Conservation (phyloP, 2,888 invertebrate species). For the Drosophila silvestris region DNA sequence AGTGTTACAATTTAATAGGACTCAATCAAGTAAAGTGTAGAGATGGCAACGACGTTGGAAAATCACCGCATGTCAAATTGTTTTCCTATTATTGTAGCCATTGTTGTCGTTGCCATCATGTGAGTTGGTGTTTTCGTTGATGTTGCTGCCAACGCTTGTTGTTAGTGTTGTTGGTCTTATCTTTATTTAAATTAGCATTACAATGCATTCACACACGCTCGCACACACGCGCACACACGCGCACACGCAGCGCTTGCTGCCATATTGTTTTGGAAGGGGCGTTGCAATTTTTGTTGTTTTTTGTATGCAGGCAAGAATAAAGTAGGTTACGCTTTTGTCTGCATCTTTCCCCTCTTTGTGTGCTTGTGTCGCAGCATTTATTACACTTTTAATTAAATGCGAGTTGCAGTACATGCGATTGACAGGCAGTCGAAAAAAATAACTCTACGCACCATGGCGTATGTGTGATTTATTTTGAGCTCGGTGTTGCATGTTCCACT, state of each 20-base stretch:
- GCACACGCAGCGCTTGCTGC: constrained; percentile 29
- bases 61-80: constrained; percentile 79
- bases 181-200: constrained; percentile 81
- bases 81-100: constrained; percentile 76
- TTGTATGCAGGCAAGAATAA: constrained; percentile 21
- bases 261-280: constrained; percentile 59
- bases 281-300: constrained; percentile 31
- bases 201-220: constrained; percentile 57
- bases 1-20: neutral
- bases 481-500: neutral
- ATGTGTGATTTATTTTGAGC: constrained; percentile 30
- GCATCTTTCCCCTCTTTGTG: constrained; percentile 6
- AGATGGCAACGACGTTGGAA: constrained; percentile 33
- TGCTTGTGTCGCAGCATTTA: constrained; percentile 49
- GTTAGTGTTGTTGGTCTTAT: constrained; percentile 68
- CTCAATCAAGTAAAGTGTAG: constrained; percentile 25
- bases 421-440: constrained; percentile 45
- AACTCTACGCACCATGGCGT: constrained; percentile 4
- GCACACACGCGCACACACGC: constrained; percentile 21
- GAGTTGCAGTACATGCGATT: constrained; percentile 41
- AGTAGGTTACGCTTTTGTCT: constrained; percentile 49
- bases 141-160: constrained; percentile 41
- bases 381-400: constrained; percentile 70
- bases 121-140: constrained; percentile 43
- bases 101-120: constrained; percentile 53